Conservation (phyloP, 1,140 invertebrate species). For the Nephotettix cincticeps region DNA sequence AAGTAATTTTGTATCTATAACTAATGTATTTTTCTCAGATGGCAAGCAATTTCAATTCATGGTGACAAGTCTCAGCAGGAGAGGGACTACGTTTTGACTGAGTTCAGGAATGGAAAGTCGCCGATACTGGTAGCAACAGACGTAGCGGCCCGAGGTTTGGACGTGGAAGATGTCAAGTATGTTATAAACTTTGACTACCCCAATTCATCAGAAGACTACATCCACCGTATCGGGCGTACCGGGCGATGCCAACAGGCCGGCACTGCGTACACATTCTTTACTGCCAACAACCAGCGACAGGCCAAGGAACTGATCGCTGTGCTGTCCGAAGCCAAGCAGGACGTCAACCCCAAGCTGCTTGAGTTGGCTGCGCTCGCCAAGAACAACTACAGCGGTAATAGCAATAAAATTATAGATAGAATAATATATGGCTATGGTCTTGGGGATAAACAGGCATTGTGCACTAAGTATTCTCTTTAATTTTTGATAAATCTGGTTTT, state of each 20-base stretch:
- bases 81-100: slow-evolving; percentile 91
- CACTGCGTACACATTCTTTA: slow-evolving; percentile 99
- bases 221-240: slow-evolving; percentile 98
- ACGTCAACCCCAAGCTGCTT: slow-evolving; percentile 70
- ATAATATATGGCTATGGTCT: too few relatives aligned
- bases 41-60: slow-evolving; percentile 92
- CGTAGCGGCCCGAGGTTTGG: slow-evolving; percentile 93
- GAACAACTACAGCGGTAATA: slow-evolving; percentile 32
- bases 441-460: too few relatives aligned
- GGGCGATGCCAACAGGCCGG: slow-evolving; percentile 93
- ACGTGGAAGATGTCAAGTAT: slow-evolving; percentile 98
- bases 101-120: slow-evolving; percentile 90
- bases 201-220: slow-evolving; percentile 98
- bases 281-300: slow-evolving; percentile 87
- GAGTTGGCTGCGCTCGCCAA: slow-evolving; percentile 54
- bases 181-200: slow-evolving; percentile 99
- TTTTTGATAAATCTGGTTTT: too few relatives aligned
- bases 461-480: too few relatives aligned
- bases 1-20: too few relatives aligned
- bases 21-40: slow-evolving; percentile 55
- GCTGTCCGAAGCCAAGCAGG: slow-evolving; percentile 93
- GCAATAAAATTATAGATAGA: too few relatives aligned
- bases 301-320: slow-evolving; percentile 91
- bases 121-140: slow-evolving; percentile 98
- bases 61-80: slow-evolving; percentile 97